Evolutionary conservation across 1,140 invertebrate genomes (phyloP).

Genomic region (Stratiolaelaps scimitus): DNA sequence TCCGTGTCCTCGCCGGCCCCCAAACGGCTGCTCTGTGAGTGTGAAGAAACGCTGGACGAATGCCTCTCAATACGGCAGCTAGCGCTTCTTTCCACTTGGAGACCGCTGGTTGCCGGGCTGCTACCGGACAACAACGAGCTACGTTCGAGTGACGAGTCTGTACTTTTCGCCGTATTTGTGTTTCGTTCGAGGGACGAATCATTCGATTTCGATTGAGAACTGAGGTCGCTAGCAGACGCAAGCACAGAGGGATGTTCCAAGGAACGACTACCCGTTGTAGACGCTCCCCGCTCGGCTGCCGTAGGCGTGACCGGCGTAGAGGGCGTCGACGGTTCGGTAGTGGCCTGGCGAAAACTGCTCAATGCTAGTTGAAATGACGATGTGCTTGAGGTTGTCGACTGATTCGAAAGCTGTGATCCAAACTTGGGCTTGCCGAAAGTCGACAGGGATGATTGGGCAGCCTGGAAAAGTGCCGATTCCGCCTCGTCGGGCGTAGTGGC

Average conservation of each 20-base stretch:
- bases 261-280: no score
- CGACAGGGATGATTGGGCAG: neutral
- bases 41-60: neutral
- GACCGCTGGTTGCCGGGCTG: neutral
- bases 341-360: constrained; percentile 15
- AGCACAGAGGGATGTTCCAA: no score
- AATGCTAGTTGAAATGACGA: constrained; percentile 13
- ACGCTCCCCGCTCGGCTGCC: no score
- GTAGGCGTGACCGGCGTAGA: no score
- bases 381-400: constrained; percentile 15
- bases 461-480: neutral
- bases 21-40: neutral
- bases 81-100: constrained; percentile 11
- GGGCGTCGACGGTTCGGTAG: constrained; percentile 11
- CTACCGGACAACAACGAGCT: constrained; percentile 5
- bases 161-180: constrained; percentile 3
- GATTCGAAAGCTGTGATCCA: constrained; percentile 16
- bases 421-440: constrained; percentile 26
- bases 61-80: constrained; percentile 18
- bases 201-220: constrained; percentile 27
- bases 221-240: constrained; percentile 16
- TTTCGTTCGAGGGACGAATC: constrained; percentile 26
- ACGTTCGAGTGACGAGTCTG: constrained; percentile 24
- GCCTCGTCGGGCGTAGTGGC: constrained; percentile 1
- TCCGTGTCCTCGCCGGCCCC: neutral